These are phyloP conservation scores for Istiophorus platypterus DNA, from an alignment of 2,113 vertebrate genomes.

Conservation along the genomic window DNA sequence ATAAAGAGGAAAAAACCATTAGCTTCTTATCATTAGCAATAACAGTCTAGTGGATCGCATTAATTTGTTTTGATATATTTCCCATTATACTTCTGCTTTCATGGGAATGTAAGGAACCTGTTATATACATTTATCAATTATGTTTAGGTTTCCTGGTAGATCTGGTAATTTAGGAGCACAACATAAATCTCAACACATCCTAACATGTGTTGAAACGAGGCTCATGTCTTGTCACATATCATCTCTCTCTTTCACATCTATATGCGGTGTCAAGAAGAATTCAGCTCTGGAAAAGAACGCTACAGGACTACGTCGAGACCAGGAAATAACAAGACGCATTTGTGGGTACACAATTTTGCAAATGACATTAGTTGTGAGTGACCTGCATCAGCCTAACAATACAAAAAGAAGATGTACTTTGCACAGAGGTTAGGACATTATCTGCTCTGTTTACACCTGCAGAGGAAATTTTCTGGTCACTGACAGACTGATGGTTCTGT, in stretches of 20 bases:
- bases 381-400: conserved; percentile 26
- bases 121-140: conserved; percentile 36
- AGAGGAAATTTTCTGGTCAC: conserved; percentile 45
- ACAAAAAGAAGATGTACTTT: background rate
- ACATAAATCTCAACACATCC: background rate
- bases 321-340: conserved; percentile 10
- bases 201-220: conserved; percentile 1
- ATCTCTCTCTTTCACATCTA: conserved; percentile 13
- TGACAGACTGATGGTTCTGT: conserved; percentile 1
- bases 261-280: conserved; percentile 15
- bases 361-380: conserved; percentile 40
- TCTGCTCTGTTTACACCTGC: conserved; percentile 32
- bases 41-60: background rate
- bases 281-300: conserved; percentile 5
- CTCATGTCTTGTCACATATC: background rate
- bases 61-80: conserved; percentile 24
- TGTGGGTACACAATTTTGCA: conserved; percentile 25
- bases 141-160: conserved; percentile 10
- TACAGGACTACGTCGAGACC: conserved; percentile 3
- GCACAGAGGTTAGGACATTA: background rate
- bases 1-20: background rate
- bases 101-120: conserved; percentile 6
- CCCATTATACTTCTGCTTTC: background rate
- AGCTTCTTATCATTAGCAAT: background rate
- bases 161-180: conserved; percentile 5